Base-by-base conservation (phyloP, 2,888 invertebrate genomes). In the Troglohyphantes excavatus region DNA sequence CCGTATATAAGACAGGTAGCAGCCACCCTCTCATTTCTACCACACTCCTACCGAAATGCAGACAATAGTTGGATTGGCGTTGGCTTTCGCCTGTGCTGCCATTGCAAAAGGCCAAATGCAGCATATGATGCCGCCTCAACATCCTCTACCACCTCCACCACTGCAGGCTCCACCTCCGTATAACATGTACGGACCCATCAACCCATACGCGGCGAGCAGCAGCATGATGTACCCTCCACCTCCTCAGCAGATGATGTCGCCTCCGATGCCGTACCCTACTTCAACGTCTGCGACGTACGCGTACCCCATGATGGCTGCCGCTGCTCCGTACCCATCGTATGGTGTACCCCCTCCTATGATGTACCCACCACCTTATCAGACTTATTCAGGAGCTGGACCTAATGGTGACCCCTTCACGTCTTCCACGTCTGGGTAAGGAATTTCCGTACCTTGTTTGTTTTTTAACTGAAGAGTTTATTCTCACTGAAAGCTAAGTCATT, bases 341-440 rank as follows among this genome's bases (percentile, higher is more conserved):
- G 85, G 85, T 23, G 21, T 43, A 17, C 81, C 89, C 29, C 85
- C 90, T 0, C 84, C 61, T 5, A 53, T 83, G 61, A 81, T 81
- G 73, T 81, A 79, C 17, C 85, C 85, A 6, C 90, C 90, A 3
- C 85, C 84, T 17, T 85, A 85, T 23, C 90, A 90, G 61, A 90
- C 90, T 0, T 90, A 72, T 39, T 85, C 85, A 9, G 90, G 90
- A 43, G 53, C 85, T n/a, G 85, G 84, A 23, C 85, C 90, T n/a
- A 68, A 59, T 9, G 85, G 85, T 9, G 90, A 90, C 68, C 90
- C 90, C 6, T 90, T 85, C 70, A 75, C 81, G 0, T n/a, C n/a
- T n/a, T 61, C 75, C 7, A 33, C 73, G 3, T 53, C 89, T 43
- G 89, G 89, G 89, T 89, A 82, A 82, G 89, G 9, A 13, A n/a